A percentile compares a stretch with the other conserved stretches of the same genome.
Evolutionary conservation across 2,797 vertebrate species (phyloP).

Genomic region (Smutsia gigantea): DNA sequence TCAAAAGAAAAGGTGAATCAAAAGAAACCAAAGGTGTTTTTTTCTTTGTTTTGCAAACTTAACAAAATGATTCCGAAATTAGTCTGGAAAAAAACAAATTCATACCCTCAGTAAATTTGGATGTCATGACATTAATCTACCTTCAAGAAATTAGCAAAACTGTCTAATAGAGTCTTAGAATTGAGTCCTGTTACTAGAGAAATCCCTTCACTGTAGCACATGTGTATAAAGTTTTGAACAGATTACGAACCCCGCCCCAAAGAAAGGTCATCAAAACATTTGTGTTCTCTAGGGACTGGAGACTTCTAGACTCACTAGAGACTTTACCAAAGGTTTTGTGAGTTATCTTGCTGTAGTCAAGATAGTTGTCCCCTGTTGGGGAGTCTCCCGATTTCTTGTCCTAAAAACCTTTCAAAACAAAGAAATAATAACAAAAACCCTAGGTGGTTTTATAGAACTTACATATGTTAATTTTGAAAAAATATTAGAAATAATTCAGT

Average conservation of each 20-base stretch:
- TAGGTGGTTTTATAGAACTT: not conserved
- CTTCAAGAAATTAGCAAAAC: not conserved
- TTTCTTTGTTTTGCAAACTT: not conserved
- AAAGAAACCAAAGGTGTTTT: not conserved
- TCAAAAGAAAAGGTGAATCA: not conserved
- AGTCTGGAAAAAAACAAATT: constrained; percentile 7
- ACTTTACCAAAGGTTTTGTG: not conserved
- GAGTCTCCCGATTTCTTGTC: not conserved
- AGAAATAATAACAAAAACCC: not conserved
- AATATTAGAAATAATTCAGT: not conserved
- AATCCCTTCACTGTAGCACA: not conserved
- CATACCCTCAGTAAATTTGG: not conserved
- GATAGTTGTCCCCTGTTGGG: not conserved
- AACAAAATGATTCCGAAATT: not conserved
- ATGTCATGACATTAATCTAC: not conserved
- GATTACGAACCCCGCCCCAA: not conserved
- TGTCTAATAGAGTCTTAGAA: not conserved
- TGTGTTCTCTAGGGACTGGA: not conserved
- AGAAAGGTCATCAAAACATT: not conserved
- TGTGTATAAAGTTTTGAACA: not conserved
- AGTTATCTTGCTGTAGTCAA: not conserved
- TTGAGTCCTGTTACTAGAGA: not conserved
- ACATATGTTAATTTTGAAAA: not conserved
- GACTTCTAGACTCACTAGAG: no score
- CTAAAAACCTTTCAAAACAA: not conserved